Evolutionary conservation across 1,140 invertebrate genomes (phyloP).

Genomic region (Platorchestia sp.): DNA sequence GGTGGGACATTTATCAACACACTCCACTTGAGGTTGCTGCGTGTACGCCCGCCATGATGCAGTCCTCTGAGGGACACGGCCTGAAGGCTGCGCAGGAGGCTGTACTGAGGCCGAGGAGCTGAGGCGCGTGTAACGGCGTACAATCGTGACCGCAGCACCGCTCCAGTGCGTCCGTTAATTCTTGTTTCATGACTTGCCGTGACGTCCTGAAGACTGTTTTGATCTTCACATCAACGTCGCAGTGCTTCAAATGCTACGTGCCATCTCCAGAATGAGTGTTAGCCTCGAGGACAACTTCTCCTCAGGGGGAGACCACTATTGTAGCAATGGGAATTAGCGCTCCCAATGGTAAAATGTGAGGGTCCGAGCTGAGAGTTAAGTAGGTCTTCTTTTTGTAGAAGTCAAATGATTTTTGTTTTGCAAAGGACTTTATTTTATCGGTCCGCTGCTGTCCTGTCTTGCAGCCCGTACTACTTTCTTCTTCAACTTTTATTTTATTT

Average conservation of each 20-base stretch:
- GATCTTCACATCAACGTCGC: background rate
- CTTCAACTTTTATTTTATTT: no score
- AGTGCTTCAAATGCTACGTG: background rate
- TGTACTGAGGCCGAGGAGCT: background rate
- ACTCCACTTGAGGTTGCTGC: background rate
- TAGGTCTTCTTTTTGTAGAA: no score
- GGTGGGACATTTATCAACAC: background rate
- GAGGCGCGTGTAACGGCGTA: background rate
- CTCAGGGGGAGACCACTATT: no score
- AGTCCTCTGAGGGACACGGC: background rate
- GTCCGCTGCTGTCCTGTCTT: no score
- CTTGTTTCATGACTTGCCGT: background rate
- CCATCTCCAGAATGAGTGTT: background rate
- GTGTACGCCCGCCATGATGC: background rate
- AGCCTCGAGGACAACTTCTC: background rate
- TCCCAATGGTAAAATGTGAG: no score
- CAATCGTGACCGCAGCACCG: background rate
- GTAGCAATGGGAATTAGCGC: no score
- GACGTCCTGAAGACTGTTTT: background rate
- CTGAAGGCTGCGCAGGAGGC: background rate
- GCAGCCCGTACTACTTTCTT: no score
- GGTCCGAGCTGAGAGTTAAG: no score
- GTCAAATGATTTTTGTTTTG: no score
- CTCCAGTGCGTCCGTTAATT: background rate
- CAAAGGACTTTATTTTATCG: no score